These are phyloP conservation scores for Porites divaricata DNA, from an alignment of 92 coral and sea anemone species.

Conservation along the genomic window DNA sequence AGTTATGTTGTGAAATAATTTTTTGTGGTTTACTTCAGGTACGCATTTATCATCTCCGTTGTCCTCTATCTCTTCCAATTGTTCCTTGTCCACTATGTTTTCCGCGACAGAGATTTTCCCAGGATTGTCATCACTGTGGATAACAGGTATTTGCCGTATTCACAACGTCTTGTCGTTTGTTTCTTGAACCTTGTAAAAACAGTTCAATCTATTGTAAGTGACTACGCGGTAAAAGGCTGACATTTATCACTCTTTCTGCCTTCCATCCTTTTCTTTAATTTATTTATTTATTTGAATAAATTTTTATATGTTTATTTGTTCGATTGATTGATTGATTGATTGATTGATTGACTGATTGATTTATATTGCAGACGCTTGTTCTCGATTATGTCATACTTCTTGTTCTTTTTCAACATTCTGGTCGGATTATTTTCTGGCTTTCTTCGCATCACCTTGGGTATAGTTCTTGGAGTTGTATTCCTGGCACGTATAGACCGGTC, in stretches of 20 bases:
- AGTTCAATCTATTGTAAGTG: no score
- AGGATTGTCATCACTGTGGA: conserved; percentile 36
- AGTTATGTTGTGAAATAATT: neutral
- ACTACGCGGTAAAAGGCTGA: no score
- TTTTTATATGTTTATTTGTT: no score
- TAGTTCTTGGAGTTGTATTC: conserved; percentile 60
- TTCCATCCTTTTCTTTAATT: no score
- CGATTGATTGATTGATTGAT: neutral
- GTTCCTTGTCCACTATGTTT: conserved; percentile 38
- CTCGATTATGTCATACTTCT: conserved; percentile 69
- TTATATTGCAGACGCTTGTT: conserved; percentile 56
- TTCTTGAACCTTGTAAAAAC: no score
- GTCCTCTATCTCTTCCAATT: conserved; percentile 38
- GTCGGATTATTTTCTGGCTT: conserved; percentile 71
- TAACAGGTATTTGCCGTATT: conserved; percentile 48
- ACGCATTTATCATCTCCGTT: neutral
- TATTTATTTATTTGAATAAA: no score
- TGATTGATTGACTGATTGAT: neutral
- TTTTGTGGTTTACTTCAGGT: conserved; percentile 15
- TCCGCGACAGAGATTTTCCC: conserved; percentile 54
- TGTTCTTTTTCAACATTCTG: conserved; percentile 82
- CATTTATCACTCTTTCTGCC: no score
- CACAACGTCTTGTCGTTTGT: no score
- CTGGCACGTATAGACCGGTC: conserved; percentile 68
- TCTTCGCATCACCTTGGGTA: conserved; percentile 60